Percentiles rank a stretch among this genome's conserved stretches.
phyloP scores from a whole-genome alignment of 35 echinoderm and acorn worm genomes.

The Patiria miniata region DNA sequence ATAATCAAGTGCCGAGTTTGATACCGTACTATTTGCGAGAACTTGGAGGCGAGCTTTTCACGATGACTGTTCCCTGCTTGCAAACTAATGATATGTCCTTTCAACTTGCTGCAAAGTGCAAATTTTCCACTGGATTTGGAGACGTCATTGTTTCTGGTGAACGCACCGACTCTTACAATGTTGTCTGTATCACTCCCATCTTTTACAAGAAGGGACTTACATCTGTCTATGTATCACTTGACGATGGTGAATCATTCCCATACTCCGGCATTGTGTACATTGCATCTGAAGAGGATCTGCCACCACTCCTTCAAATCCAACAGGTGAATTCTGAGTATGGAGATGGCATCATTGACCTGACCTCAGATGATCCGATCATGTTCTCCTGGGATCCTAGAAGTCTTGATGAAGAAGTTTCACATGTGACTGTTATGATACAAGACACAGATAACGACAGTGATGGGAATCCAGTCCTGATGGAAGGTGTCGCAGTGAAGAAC shows the following conservation, averaged over 20 bases:
- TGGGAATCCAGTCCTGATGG: background rate
- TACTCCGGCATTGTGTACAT: conserved; percentile 58
- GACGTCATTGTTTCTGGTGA: background rate
- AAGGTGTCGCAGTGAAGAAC: background rate
- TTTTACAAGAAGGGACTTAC: conserved; percentile 46
- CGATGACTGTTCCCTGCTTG: conserved; percentile 57
- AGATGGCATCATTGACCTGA: conserved; percentile 33
- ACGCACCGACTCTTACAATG: conserved; percentile 14
- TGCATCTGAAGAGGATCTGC: conserved; percentile 50
- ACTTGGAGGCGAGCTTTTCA: conserved; percentile 51
- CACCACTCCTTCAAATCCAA: background rate
- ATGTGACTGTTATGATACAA: conserved; percentile 25
- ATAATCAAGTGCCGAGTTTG: conserved; percentile 38
- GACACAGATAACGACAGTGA: background rate
- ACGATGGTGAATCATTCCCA: conserved; percentile 48
- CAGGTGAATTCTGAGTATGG: conserved; percentile 8
- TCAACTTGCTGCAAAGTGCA: conserved; percentile 25
- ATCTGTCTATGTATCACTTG: conserved; percentile 51
- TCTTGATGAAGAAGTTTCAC: background rate
- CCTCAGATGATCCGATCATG: conserved; percentile 4
- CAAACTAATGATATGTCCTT: background rate
- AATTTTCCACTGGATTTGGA: conserved; percentile 27
- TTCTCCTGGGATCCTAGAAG: conserved; percentile 34
- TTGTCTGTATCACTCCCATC: conserved; percentile 47
- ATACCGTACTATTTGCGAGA: conserved; percentile 60